Base-by-base conservation (phyloP, 2,113 vertebrate genomes). In the Natator depressus region DNA sequence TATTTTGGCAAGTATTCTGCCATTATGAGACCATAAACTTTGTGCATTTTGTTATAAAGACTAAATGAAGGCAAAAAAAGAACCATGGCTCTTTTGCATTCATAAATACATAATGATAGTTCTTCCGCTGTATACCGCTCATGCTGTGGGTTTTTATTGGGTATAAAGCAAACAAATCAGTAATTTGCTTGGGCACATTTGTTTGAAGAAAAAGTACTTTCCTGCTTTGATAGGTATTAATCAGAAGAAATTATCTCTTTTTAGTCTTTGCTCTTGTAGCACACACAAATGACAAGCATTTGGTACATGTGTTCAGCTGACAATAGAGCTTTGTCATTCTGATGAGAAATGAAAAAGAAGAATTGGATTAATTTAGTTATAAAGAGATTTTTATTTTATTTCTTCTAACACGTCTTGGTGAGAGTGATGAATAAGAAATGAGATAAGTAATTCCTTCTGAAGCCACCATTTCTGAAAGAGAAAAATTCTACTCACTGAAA, bases 321-420 rank as follows among this genome's bases (percentile, higher is more conserved):
- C 94, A 97, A 94, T 82, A 89, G 88, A 84, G 6, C 57, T 93
- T 90, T 91, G 83, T 96, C 90, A 87, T 59, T n/a, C 10, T 31
- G 82, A 95, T 97, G 96, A 97, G 88, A 95, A 97, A 94, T 96
- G 85, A 90, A 95, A 92, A 97, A 95, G 89, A 86, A 72, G 89
- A 85, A 94, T 94, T 89, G 81, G 87, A 97, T 97, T 98, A 97
- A 97, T 96, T 97, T 93, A 75, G 51, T 93, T 97, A 95, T 94
- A 95, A 96, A 93, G 95, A 94, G 59, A 97, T 98, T 98, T 97
- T 94, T 88, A 86, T 98, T 98, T 98, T 94, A 81, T 53, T 92
- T 12, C 83, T 96, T 94, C 83, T 87, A 85, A 82, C 55, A 72
- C 5, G 6, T 91, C 96, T 96, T 80, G 88, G 92, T 50, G 85